Percentiles rank a stretch among this genome's conserved stretches.
Conservation (phyloP, 2,113 vertebrate genomes). For the Nannobrachium achirus region DNA sequence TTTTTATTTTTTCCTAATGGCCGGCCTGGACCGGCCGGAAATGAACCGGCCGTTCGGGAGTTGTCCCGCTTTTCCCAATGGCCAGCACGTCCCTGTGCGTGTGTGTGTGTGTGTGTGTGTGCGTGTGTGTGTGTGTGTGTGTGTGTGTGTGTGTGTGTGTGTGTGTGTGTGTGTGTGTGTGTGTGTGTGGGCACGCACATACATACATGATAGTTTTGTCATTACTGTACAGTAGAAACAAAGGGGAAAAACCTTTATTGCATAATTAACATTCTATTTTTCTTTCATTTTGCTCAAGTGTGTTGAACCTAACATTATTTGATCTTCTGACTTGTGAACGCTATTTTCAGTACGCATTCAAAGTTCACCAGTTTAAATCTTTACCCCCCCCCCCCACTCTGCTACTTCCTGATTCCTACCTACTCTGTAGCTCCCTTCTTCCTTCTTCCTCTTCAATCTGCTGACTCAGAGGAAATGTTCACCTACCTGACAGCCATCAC, state of each 20-base stretch:
- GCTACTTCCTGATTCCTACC: not conserved
- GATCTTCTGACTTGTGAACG: constrained; percentile 8
- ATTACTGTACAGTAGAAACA: no score
- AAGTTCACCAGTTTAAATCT: constrained; percentile 19
- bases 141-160: constrained; percentile 5
- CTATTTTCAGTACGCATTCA: not conserved
- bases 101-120: not conserved
- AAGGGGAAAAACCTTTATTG: no score
- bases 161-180: not conserved
- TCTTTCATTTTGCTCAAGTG: not conserved
- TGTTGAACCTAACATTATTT: not conserved
- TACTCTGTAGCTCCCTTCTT: constrained; percentile 56
- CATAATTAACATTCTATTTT: not conserved
- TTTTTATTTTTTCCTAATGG: no score
- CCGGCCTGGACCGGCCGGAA: no score
- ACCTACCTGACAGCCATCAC: constrained; percentile 71
- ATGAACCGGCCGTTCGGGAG: no score
- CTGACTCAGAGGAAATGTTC: constrained; percentile 63
- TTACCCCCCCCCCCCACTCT: no score
- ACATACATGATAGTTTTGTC: not conserved
- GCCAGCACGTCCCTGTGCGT: no score
- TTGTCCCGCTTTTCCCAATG: no score
- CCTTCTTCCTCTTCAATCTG: constrained; percentile 58
- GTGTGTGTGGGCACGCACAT: not conserved
- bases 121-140: constrained; percentile 10